A percentile compares a stretch with the other conserved stretches of the same genome.
Evolutionary conservation across 2,797 vertebrate genomes (phyloP).

Genomic region (Liparis tanakae): DNA sequence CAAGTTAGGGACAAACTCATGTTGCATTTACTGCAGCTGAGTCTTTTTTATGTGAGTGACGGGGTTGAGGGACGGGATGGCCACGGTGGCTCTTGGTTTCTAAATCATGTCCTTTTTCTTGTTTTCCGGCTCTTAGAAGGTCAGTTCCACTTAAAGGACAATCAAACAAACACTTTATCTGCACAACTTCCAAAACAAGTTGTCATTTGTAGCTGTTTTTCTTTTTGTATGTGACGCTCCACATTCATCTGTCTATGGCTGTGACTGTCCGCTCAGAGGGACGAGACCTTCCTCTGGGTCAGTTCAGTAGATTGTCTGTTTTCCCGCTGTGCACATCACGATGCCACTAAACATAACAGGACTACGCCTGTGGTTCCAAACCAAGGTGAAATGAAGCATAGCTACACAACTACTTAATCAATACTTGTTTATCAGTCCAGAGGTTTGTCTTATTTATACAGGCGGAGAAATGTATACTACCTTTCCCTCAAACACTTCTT

Average conservation of each 20-base stretch:
- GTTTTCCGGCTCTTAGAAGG: constrained; percentile 18
- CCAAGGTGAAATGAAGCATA: constrained; percentile 29
- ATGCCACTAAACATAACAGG: constrained; percentile 13
- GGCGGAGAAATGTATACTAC: constrained; percentile 20
- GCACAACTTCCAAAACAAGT: constrained; percentile 31
- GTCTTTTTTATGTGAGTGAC: constrained; percentile 37
- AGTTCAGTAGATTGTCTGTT: constrained; percentile 67
- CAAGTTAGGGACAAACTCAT: constrained; percentile 74
- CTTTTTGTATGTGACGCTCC: constrained; percentile 38
- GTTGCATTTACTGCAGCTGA: constrained; percentile 48
- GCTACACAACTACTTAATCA: constrained; percentile 21
- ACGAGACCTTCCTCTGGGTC: constrained; percentile 40
- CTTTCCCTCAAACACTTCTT: constrained; percentile 47
- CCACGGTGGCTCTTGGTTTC: constrained; percentile 32
- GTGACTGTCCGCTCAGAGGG: constrained; percentile 56
- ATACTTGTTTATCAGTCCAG: constrained; percentile 35
- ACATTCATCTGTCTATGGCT: constrained; percentile 73
- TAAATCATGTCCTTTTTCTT: constrained; percentile 30
- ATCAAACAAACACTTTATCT: constrained; percentile 34
- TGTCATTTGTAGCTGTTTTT: constrained; percentile 25
- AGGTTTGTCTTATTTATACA: constrained; percentile 32
- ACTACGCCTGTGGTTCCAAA: constrained; percentile 32
- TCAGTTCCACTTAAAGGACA: constrained; percentile 36
- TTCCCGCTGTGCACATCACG: constrained; percentile 33
- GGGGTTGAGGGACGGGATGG: neutral